Base-by-base conservation (phyloP, 1,140 invertebrate genomes). In the Penaeus chinensis region DNA sequence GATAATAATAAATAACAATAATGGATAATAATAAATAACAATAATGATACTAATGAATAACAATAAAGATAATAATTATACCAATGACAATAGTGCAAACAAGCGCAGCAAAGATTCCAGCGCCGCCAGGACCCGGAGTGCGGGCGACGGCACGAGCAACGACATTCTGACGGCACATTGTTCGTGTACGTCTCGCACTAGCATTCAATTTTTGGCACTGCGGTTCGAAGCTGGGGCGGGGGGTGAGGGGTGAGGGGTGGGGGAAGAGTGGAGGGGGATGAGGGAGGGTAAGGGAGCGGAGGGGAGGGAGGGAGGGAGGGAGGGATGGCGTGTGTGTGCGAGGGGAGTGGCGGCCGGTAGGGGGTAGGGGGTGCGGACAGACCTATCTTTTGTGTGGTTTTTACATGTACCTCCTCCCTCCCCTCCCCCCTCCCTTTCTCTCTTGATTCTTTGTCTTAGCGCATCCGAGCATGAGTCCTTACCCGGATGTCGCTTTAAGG, bases 351-450 rank as follows among this genome's bases (percentile, higher is more conserved):
- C 18, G 32, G 22, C 47, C 37, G 61, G 24, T 4, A 61, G 5
- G 20, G 78, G 19, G 27, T 24, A 37, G 84, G 61, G 61, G 78
- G 54, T 32, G 27, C n/a, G 11, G 32, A 74, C n/a, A 63, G 80
- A 66, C 54, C 54, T 54, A 54, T 54, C 54, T 54, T 54, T 54
- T 63, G 80, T 24, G 60, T 82, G 80, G 60, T 62, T 54, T 54
- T 54, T 54, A 54, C 16, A 54, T 54, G 16, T 54, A 54, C 37
- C n/a, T 62, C 79, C 79, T 13, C 54, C 24, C 27, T 37, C 66
- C 32, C 13, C 32, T 13, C 66, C 32, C 20, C 66, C 18, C 1
- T 13, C 66, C 66, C 66, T 71, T 32, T 71, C 66, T 32, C 66
- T 71, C 66, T 71, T 71, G n/a, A 24, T 32, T 54, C 54, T 54